phyloP scores from a whole-genome alignment of 2,113 vertebrate species.

The Pantherophis guttatus region DNA sequence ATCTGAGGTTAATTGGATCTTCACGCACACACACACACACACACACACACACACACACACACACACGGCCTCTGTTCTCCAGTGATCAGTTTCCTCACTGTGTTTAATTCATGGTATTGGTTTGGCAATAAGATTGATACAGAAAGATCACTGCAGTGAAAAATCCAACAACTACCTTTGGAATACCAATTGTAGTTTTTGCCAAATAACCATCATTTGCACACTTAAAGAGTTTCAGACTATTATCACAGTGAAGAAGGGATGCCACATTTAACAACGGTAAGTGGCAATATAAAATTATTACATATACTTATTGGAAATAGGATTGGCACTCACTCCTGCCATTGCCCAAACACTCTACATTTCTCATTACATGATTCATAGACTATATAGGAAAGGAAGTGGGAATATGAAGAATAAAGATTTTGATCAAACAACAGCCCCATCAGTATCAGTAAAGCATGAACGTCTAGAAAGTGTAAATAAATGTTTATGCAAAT shows the following conservation, averaged over 20 bases:
- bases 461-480: constrained; percentile 63
- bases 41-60: too few relatives aligned
- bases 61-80: not conserved
- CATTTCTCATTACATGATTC: constrained; percentile 23
- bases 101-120: not conserved
- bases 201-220: constrained; percentile 37
- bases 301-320: not conserved
- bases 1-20: not conserved
- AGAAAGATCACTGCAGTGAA: not conserved
- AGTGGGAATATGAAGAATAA: constrained; percentile 41
- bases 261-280: not conserved
- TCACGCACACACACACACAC: too few relatives aligned
- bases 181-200: constrained; percentile 33
- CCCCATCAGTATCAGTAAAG: constrained; percentile 57
- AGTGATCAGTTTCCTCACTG: constrained; percentile 1
- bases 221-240: not conserved
- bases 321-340: not conserved
- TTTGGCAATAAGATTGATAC: constrained; percentile 22
- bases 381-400: constrained; percentile 35
- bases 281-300: not conserved
- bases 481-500: constrained; percentile 65
- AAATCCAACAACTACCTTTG: not conserved
- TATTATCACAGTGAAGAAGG: not conserved
- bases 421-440: constrained; percentile 60
- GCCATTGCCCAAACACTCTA: not conserved